Base-by-base conservation (phyloP, 2,113 vertebrate species). In the Atractosteus spatula region DNA sequence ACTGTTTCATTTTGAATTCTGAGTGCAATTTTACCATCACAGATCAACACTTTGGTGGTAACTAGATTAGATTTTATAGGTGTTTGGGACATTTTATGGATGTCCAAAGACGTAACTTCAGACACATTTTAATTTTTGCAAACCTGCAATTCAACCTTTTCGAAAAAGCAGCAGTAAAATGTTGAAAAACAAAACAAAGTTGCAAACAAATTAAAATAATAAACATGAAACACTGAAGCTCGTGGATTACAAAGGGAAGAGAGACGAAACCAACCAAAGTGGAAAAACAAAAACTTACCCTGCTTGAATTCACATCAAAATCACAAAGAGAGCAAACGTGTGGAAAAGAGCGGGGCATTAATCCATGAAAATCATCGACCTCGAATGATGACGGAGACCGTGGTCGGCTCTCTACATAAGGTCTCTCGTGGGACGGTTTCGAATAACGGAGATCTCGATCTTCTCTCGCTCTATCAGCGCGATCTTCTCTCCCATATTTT, bases 321-420 rank as follows among this genome's bases (percentile, higher is more conserved):
- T 77, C 71, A 73, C 81, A 83, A 16, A 79, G 51, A 5, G 75
- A 14, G 55, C 81, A 83, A 44, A 75, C 66, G 42, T 79, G 75
- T 13, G 81, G 81, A 56, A 83, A 83, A 44, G 55, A 62, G 8
- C 73, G 5, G 69, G 81, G 62, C 44, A 71, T 51, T n/a, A 16
- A 5, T n/a, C 72, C 72, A 42, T 62, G 67, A 45, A 62, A 69
- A 64, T 79, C 79, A n/a, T 55, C 77, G 0, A 59, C 11, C 70
- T 79, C 59, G 3, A 44, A 62, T 8, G 41, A 17, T 10, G 54
- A 7, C 68, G 73, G 4, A 51, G 69, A 2, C 68, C 68, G 69
- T 72, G 72, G 63, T 11, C 51, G 7, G 41, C 42, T 66, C 13
- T 44, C 44, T 10, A 66, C 7, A 57, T 29, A 66, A 8, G 62